Conservation (phyloP, 2,888 invertebrate species). For the Pristionchus fissidentatus region DNA sequence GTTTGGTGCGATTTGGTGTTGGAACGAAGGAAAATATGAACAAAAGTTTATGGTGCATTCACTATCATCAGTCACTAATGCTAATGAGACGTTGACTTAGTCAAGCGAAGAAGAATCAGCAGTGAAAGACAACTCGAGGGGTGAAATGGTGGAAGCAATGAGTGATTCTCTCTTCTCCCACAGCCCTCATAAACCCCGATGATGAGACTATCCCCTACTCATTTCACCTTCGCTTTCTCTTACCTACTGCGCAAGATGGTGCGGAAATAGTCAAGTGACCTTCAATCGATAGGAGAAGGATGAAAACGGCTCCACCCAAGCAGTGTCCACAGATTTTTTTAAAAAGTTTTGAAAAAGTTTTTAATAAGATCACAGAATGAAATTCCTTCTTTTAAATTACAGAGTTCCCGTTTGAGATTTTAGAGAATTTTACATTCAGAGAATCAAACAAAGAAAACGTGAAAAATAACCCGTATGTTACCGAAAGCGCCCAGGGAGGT, state of each 20-base stretch:
- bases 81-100: background rate
- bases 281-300: conserved; percentile 7
- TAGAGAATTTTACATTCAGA: background rate
- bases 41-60: background rate
- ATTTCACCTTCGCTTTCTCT: conserved; percentile 19
- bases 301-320: background rate
- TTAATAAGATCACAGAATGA: background rate
- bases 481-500: background rate
- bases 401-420: too few relatives aligned
- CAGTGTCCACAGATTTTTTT: too few relatives aligned
- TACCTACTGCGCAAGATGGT: background rate
- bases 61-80: too few relatives aligned
- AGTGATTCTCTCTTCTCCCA: background rate
- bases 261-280: conserved; percentile 7
- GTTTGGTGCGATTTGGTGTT: too few relatives aligned
- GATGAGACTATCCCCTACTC: too few relatives aligned
- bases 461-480: background rate
- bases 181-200: conserved; percentile 29
- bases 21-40: background rate
- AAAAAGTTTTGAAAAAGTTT: background rate
- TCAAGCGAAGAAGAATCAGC: background rate
- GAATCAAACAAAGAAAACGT: background rate
- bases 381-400: background rate
- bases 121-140: background rate
- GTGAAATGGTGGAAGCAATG: background rate